Base-by-base conservation (phyloP, 2,113 vertebrate genomes). In the Himantopus leucocephalus region DNA sequence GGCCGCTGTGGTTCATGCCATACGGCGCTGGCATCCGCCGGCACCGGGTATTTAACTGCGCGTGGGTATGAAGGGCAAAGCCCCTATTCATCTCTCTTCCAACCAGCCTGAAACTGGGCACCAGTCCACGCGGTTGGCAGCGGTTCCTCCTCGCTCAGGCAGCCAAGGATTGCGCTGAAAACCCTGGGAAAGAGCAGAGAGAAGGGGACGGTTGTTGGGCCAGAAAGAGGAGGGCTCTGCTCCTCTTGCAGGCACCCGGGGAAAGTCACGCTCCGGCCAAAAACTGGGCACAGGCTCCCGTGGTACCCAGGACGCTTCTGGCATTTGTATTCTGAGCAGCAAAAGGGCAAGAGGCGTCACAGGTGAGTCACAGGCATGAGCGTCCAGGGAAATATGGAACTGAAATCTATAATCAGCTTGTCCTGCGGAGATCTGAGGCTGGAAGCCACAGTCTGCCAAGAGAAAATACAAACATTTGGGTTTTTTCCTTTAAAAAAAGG, bases 271-370 rank as follows among this genome's bases (percentile, higher is more conserved):
- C 22, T 62, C 34, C 58, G 3, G n/a, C 34, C 50, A 53, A 68
- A 84, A 89, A 3, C 8, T 5, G 1, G 74, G 24, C 43, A 18
- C 8, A 0, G 37, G 27, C 15, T 85, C 64, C 43, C 4, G 21
- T 0, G 6, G 9, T 4, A 23, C 24, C 24, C 1, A 4, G 56
- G 30, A 23, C 1, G 0, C 37, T 35, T 19, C 32, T 45, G 85
- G 43, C 8, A 6, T 85, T 30, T 26, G 48, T 10, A 4, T n/a
- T 45, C 39, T 4, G 2, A 43, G 56, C 45, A 17, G 56, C 53
- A 16, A 12, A 5, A 22, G 45, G 56, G 22, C 34, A 22, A 19
- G 50, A 34, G 1, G 8, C 1, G 4, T 15, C 24, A 4, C 41
- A 39, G 50, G 55, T 22, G 87, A 58, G 52, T 20, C 34, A 7